Conservation (phyloP, 2,888 invertebrate genomes). For the Clanis bilineata region DNA sequence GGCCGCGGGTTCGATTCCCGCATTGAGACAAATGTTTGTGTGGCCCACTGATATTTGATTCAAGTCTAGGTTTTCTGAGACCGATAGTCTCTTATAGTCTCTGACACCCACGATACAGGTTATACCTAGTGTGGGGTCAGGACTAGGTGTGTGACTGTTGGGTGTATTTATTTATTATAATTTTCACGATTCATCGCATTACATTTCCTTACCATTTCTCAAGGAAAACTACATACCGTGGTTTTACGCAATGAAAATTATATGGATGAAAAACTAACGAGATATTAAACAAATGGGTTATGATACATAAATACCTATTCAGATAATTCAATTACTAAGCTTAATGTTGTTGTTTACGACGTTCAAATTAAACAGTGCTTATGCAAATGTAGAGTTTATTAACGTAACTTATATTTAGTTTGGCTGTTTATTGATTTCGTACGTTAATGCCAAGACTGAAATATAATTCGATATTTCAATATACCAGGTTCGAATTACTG, state of each 20-base stretch:
- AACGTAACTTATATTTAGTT: background rate
- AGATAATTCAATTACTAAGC: slow-evolving; percentile 15
- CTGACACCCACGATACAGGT: too few species aligned
- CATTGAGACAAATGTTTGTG: too few species aligned
- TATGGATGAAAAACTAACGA: background rate
- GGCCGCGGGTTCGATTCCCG: too few species aligned
- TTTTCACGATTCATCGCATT: slow-evolving; percentile 2
- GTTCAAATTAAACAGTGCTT: slow-evolving; percentile 23
- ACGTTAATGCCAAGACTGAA: background rate
- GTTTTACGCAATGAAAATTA: background rate
- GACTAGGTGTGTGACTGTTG: too few species aligned
- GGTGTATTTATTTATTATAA: too few species aligned
- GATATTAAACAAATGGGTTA: slow-evolving; percentile 1
- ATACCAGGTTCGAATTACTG: background rate
- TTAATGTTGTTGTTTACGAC: slow-evolving; percentile 22
- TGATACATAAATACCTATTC: slow-evolving; percentile 14
- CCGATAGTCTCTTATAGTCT: too few species aligned
- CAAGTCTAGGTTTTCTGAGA: too few species aligned
- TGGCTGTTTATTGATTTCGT: background rate
- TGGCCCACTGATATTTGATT: too few species aligned
- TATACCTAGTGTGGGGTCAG: too few species aligned
- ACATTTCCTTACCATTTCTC: background rate
- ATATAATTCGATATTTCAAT: slow-evolving; percentile 13
- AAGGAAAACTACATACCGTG: background rate
- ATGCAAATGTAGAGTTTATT: slow-evolving; percentile 21